Evolutionary conservation across 2,113 vertebrate genomes (phyloP).

Genomic region (Pachyramphus minor): DNA sequence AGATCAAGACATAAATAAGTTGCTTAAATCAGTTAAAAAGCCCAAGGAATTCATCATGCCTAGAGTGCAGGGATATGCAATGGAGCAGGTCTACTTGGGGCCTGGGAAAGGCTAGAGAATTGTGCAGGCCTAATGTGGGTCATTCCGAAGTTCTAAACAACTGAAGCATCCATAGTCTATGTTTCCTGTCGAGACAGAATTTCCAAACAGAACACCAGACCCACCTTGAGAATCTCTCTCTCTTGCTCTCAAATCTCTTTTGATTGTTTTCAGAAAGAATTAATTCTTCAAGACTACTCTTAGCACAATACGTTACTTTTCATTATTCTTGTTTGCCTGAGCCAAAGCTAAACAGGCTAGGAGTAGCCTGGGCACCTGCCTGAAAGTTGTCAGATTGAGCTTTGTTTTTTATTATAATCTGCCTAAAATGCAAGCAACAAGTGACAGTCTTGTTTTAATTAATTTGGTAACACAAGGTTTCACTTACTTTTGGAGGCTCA

Average conservation of each 20-base stretch:
- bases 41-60: not conserved
- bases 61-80: not conserved
- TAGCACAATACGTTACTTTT: not conserved
- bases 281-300: not conserved
- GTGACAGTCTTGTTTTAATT: not conserved
- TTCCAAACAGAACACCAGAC: not conserved
- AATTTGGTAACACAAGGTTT: not conserved
- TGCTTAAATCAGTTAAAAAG: not conserved
- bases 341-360: not conserved
- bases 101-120: not conserved
- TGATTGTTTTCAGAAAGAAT: not conserved
- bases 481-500: constrained; percentile 93
- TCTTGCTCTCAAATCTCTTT: not conserved
- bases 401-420: not conserved
- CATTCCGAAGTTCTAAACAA: not conserved
- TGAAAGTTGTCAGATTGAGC: not conserved
- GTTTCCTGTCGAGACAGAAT: not conserved
- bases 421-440: not conserved
- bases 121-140: accelerated
- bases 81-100: not conserved
- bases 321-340: not conserved
- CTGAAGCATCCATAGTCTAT: accelerated
- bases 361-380: not conserved
- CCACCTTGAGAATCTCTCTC: not conserved
- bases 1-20: not conserved